Evolutionary conservation across 2,888 invertebrate genomes (phyloP), one percentile per base, ranked within the genome.

Genomic region (Cylindroiulus punctatus): DNA sequence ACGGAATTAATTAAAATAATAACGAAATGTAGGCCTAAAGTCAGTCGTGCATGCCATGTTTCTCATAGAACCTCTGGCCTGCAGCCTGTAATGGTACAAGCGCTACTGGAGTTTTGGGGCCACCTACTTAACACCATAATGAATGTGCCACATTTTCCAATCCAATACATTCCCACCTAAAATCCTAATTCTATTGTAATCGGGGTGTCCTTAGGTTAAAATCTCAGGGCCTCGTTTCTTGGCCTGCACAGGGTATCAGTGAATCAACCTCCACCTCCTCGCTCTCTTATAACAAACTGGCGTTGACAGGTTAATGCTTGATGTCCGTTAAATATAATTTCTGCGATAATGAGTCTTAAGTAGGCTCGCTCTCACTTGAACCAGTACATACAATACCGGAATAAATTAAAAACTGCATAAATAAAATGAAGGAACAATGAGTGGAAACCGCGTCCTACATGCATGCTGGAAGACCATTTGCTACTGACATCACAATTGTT

Each of bases 121-220:
- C 82, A 82, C 82, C 82, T 82, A 82, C 82, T 82, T 82, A 82
- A 82, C 82, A 82, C 82, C 42, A 82, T 82, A 82, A 82, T 82
- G 82, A 82, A 82, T 42, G 82, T 82, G 36, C 82, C 82, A 82
- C 82, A 82, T 82, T 82, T 82, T 82, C 82, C 82, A 82, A 40
- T 82, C 82, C 42, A 36, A 82, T 82, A 82, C 82, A 82, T 82
- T 40, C 82, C 36, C 82, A 42, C 82, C 82, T 82, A 82, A 82
- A 82, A 82, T 82, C 82, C 82, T 42, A 82, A 36, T 65, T 65
- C 65, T 65, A 65, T 65, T 65, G 65, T 65, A 65, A 65, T 65
- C 65, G 12, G 65, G 26, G 65, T 65, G 65, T 65, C 65, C 65
- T 65, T 65, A 65, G 65, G 65, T 65, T 65, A n/a, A 65, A 65